A percentile compares a stretch with the other conserved stretches of the same genome.
Evolutionary conservation across 2,797 vertebrate species (phyloP).

Genomic region (Vultur gryphus): DNA sequence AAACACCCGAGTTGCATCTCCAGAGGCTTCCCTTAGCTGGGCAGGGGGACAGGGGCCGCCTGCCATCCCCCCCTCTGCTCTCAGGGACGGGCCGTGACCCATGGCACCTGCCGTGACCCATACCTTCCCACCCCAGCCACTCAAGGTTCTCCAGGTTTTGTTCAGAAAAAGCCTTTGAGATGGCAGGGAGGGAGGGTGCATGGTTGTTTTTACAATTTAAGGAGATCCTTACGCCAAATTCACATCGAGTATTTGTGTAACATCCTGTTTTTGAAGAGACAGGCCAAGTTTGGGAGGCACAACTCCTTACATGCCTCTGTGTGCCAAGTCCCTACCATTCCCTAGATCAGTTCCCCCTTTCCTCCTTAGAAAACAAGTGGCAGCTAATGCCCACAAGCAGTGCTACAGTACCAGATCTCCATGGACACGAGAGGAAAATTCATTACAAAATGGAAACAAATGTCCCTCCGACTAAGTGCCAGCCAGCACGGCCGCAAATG

Average conservation of each 20-base stretch:
- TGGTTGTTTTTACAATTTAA: background rate
- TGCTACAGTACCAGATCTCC: background rate
- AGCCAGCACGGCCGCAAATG: background rate
- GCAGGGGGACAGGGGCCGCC: background rate
- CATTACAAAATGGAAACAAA: background rate
- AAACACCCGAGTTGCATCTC: background rate
- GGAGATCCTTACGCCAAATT: background rate
- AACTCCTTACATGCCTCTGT: background rate
- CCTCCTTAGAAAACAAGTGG: background rate
- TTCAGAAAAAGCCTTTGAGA: background rate
- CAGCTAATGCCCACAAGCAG: background rate
- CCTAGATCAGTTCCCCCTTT: background rate
- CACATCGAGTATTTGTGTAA: background rate
- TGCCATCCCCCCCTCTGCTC: background rate
- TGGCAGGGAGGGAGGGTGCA: fast-evolving
- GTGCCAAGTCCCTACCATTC: background rate
- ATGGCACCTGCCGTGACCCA: background rate
- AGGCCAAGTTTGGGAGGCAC: background rate
- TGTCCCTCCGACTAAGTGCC: background rate
- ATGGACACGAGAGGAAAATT: background rate
- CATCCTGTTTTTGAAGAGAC: background rate
- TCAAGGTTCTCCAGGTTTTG: background rate
- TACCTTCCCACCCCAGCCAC: background rate
- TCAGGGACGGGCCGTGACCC: fast-evolving
- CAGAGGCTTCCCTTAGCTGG: background rate